phyloP scores from a whole-genome alignment of 2,113 vertebrate genomes.

The Tenrec ecaudatus region DNA sequence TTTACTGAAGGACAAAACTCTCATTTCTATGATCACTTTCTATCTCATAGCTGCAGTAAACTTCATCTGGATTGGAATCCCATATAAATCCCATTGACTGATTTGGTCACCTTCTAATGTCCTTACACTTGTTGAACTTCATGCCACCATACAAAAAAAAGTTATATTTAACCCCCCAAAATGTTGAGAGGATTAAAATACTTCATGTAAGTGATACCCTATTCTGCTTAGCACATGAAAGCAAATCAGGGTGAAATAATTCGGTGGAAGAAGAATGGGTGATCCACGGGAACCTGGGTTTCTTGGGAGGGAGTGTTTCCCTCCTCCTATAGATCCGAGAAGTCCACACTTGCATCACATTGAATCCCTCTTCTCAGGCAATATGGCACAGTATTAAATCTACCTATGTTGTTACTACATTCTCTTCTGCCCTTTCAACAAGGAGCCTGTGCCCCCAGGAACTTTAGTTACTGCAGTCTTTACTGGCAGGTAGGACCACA shows the following conservation, averaged over 20 bases:
- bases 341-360: too few species aligned
- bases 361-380: too few species aligned
- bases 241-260: background rate
- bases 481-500: background rate
- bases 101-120: background rate
- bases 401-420: too few species aligned
- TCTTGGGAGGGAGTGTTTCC: too few species aligned
- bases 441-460: too few species aligned
- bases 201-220: background rate
- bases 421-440: too few species aligned
- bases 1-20: background rate
- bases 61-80: background rate
- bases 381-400: too few species aligned
- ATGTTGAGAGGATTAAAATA: conserved; percentile 3
- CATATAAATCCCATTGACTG: background rate
- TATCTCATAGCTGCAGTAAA: background rate
- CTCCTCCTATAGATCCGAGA: too few species aligned
- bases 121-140: conserved; percentile 6
- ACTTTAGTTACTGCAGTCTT: too few species aligned
- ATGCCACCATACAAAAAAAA: background rate
- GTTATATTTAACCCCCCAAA: background rate
- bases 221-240: background rate
- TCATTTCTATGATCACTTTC: conserved; percentile 34
- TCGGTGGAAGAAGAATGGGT: too few species aligned
- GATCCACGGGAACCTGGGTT: too few species aligned